Base-by-base conservation (phyloP, 2,888 invertebrate species). In the Periphyllus acericola region DNA sequence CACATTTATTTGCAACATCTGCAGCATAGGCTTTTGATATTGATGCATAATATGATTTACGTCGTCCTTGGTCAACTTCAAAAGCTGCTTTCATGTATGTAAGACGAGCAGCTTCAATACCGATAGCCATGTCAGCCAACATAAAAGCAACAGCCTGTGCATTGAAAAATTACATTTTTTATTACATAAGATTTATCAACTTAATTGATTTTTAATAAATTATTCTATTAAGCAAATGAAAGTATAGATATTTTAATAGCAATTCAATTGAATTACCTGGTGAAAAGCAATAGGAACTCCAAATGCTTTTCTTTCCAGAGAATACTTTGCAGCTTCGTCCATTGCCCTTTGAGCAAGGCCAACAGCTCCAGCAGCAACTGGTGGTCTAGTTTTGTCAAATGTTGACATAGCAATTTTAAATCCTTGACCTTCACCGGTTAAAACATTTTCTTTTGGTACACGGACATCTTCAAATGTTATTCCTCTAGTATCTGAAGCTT, bases 371-470 rank as follows among this genome's bases (percentile, higher is more conserved):
- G 97, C 95, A 4, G 97, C 99, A 52, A 98, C 97, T 90, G 96
- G 96, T 55, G 99, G 97, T 89, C 99, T 94, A 2, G 98, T 99
- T 91, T 95, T 96, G 92, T 99, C 99, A 91, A 99, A 99, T 0
- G 98, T 97, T 74, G 95, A 95, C 99, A 99, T 99, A 21, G 98
- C 98, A 91, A 99, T 96, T 93, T 97, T 98, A 92, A 99, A 99
- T 46, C 99, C 99, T 74, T 95, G 95, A 2, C 99, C 99, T 92
- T 98, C 98, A 8, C 94, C 95, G 81, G 96, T 92, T 5, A 99
- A 92, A 72, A 99, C 96, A 92, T 99, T 98, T 93, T 98, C 97
- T 91, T 96, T 96, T 8, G 99, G 98, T 11, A 99, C 95, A 89
- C 96, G 94, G 0, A 99, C 99, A 92, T 99, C 99, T 92, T 99